Conservation (phyloP, 2,113 vertebrate species). For the Chaenocephalus aceratus region DNA sequence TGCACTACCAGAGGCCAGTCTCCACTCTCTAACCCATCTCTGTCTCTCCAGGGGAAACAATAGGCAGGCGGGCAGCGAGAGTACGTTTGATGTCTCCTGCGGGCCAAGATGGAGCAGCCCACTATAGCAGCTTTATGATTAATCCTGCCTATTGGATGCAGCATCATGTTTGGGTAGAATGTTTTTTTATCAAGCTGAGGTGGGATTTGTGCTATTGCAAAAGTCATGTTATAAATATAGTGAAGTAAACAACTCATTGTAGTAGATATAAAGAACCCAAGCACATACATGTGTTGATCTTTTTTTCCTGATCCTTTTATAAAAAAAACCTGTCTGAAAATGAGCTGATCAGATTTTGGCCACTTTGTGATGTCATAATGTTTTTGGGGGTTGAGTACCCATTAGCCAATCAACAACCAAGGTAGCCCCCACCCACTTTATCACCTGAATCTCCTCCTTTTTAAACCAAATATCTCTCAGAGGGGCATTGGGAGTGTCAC, state of each 20-base stretch:
- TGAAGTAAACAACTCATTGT: background rate
- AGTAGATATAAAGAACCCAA: background rate
- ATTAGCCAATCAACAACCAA: no score
- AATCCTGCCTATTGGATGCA: conserved; percentile 68
- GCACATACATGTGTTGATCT: no score
- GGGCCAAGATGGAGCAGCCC: conserved; percentile 66
- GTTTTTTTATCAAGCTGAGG: conserved; percentile 44
- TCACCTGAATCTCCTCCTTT: no score
- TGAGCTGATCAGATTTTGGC: no score
- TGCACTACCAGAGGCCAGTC: conserved; percentile 79
- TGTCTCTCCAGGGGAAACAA: conserved; percentile 77
- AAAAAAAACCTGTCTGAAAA: no score
- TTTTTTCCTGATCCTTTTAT: no score
- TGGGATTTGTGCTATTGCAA: conserved; percentile 1
- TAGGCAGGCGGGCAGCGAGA: conserved; percentile 69
- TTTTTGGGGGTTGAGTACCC: no score
- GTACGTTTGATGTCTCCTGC: conserved; percentile 76
- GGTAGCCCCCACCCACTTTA: no score
- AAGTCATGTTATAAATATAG: conserved; percentile 16
- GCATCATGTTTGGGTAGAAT: conserved; percentile 62
- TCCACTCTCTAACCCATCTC: conserved; percentile 76
- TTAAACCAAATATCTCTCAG: no score
- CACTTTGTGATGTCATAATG: no score
- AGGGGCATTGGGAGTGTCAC: no score
- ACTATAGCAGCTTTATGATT: conserved; percentile 65